Evolutionary conservation across 2,113 vertebrate genomes (phyloP), one percentile per base, ranked within the genome.

Genomic region (Chloebia gouldiae): DNA sequence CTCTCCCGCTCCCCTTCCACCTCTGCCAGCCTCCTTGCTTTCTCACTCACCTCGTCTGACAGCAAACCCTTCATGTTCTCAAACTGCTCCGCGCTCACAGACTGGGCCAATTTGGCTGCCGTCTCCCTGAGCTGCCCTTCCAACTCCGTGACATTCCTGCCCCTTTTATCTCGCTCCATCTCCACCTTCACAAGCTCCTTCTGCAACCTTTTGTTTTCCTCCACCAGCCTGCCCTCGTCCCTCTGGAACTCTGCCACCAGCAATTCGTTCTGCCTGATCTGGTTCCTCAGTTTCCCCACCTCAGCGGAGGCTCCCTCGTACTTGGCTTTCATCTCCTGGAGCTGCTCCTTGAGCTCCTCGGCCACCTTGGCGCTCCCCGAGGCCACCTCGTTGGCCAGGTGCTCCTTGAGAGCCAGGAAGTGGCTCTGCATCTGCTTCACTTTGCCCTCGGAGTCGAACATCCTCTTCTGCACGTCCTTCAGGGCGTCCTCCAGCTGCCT

Each of bases 351-450:
- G 66, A 99, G 97, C 21, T 99, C 99, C 81, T 99, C 99, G 0
- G 93, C 23, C 2, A 71, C 50, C 60, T 98, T 98, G 42, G 96
- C 93, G 93, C 78, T 98, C 10, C 98, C 98, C 0, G 30, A 31
- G 20, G 97, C 91, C 4, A 95, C 97, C 45, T 98, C 98, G 2
- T 44, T 97, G 0, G 96, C 96, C 15, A 99, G 96, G 93, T 99
- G 99, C 19, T 99, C 99, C 78, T 99, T 99, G 13, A 99, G 98
- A 9, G 99, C 99, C 2, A 99, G 98, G 47, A 99, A 99, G 51
- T 99, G 99, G 12, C 98, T 98, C 96, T 99, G 99, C 97, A 99
- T 98, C 92, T 99, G 99, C 81, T 99, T 99, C 31, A 99, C 99
- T 84, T 99, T 99, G 56, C 98, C 98, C 96, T 99, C 99, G 0